Evolutionary conservation across 2,888 invertebrate genomes (phyloP).

Genomic region (Gari tellinella): DNA sequence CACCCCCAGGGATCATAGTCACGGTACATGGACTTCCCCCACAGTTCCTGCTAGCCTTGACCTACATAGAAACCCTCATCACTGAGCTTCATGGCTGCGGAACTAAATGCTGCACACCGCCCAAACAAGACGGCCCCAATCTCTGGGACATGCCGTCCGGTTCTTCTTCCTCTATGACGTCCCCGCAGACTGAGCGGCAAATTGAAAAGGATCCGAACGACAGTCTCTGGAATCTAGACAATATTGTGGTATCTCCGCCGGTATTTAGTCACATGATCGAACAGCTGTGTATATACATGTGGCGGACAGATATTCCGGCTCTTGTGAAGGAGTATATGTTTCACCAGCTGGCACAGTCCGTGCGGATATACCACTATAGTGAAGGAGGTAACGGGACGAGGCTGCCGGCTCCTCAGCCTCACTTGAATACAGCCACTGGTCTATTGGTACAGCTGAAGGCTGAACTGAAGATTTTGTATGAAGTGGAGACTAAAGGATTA

Average conservation of each 20-base stretch:
- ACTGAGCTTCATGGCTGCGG: conserved; percentile 79
- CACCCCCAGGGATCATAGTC: conserved; percentile 78
- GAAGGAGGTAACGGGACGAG: conserved; percentile 69
- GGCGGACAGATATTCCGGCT: conserved; percentile 81
- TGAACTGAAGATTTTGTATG: conserved; percentile 80
- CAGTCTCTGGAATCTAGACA: conserved; percentile 78
- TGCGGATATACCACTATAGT: conserved; percentile 78
- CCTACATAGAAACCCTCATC: conserved; percentile 83
- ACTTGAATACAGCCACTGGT: conserved; percentile 73
- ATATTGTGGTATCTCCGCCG: conserved; percentile 77
- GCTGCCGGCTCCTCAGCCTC: conserved; percentile 67
- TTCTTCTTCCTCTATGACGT: neutral
- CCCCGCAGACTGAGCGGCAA: conserved; percentile 12
- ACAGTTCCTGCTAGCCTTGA: conserved; percentile 82
- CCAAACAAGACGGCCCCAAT: conserved; percentile 50
- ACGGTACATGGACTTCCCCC: conserved; percentile 83
- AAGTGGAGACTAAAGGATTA: conserved; percentile 80
- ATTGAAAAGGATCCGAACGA: conserved; percentile 61
- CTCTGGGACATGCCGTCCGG: conserved; percentile 34
- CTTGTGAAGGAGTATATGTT: conserved; percentile 82
- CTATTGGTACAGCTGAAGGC: conserved; percentile 77
- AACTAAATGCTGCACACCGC: conserved; percentile 67
- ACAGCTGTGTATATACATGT: conserved; percentile 79
- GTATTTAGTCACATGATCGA: conserved; percentile 80
- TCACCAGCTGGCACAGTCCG: conserved; percentile 81